These are phyloP conservation scores for Drosophila flavopinicola DNA, from an alignment of 2,888 invertebrate species.

Conservation along the genomic window DNA sequence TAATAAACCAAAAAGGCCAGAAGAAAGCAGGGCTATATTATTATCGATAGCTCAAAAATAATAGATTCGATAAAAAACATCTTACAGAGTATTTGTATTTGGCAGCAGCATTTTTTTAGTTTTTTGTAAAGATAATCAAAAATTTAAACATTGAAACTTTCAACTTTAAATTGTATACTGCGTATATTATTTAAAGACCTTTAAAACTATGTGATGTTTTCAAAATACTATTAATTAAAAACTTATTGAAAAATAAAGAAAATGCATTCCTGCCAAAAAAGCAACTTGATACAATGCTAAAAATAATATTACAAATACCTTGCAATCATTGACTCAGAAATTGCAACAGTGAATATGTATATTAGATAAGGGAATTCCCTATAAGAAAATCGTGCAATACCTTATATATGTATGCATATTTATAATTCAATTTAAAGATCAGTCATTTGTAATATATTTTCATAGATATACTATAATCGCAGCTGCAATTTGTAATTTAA, in stretches of 20 bases:
- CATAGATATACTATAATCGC: constrained; percentile 1
- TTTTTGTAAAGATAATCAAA: too few species aligned
- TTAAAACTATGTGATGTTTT: not conserved
- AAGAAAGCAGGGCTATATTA: too few species aligned
- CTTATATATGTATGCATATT: constrained; percentile 1
- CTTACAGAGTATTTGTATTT: not conserved
- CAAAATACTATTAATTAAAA: not conserved
- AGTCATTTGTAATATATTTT: not conserved
- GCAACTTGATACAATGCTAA: constrained; percentile 20
- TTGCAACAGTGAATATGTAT: constrained; percentile 14
- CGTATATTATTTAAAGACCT: not conserved
- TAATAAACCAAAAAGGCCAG: too few species aligned
- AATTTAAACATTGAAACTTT: too few species aligned
- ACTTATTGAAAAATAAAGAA: not conserved
- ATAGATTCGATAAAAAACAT: too few species aligned
- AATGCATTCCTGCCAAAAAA: constrained; percentile 2
- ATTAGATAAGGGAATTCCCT: constrained; percentile 36
- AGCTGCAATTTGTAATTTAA: constrained; percentile 21
- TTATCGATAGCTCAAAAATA: too few species aligned
- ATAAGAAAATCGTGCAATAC: constrained; percentile 14
- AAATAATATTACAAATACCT: constrained; percentile 4
- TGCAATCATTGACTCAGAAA: constrained; percentile 20
- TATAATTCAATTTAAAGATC: constrained; percentile 5
- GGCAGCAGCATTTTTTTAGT: too few species aligned
- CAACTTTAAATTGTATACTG: too few species aligned